phyloP scores from a whole-genome alignment of 2,888 invertebrate genomes.

The Zonitis immaculata region DNA sequence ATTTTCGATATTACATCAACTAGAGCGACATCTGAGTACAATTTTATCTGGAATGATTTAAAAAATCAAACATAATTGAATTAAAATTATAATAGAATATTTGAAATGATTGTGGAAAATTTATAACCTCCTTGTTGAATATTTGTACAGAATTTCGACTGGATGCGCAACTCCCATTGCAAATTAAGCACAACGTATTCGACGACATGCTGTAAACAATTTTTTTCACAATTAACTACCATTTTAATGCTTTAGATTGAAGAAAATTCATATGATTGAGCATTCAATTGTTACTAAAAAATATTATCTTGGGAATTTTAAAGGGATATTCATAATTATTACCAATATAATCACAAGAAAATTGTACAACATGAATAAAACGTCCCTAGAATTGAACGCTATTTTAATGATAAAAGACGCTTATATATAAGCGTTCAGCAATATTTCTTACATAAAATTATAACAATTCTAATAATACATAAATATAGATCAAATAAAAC shows the following conservation, averaged over 20 bases:
- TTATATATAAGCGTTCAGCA: conserved; percentile 4
- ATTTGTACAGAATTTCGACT: conserved; percentile 54
- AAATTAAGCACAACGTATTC: conserved; percentile 56
- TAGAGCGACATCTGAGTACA: conserved; percentile 36
- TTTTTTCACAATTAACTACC: conserved; percentile 3
- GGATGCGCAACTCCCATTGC: conserved; percentile 55
- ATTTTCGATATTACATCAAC: conserved; percentile 48
- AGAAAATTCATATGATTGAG: too few relatives aligned
- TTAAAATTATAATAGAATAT: not conserved
- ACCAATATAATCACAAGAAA: conserved; percentile 20
- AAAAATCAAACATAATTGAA: too few relatives aligned
- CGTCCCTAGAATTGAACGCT: conserved; percentile 34
- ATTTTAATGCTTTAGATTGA: not conserved
- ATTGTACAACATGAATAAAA: conserved; percentile 29
- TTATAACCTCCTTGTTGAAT: conserved; percentile 48
- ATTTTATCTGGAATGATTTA: conserved; percentile 30
- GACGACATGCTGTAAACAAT: conserved; percentile 38
- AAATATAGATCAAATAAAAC: conserved; percentile 6
- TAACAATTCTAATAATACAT: not conserved
- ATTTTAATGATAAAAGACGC: conserved; percentile 13
- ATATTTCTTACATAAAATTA: conserved; percentile 4
- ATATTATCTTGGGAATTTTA: not conserved
- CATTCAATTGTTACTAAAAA: not conserved
- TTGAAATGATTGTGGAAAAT: not conserved
- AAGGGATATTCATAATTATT: conserved; percentile 4